Evolutionary conservation across 2,888 invertebrate genomes (phyloP).

Genomic region (Parapristionchus giblindavisi): DNA sequence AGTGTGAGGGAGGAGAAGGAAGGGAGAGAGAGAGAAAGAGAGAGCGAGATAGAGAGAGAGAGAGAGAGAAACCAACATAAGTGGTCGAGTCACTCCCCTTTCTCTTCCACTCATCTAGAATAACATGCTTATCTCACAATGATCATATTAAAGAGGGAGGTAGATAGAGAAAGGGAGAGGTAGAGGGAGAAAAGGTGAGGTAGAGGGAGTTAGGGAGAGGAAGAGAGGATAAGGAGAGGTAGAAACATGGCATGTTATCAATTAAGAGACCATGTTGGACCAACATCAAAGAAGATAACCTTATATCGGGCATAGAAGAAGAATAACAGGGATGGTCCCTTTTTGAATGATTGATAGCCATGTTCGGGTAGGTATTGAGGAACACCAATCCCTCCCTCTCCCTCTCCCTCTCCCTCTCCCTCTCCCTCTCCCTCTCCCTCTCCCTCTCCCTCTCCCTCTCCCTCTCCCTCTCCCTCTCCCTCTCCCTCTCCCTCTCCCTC

Average conservation of each 20-base stretch:
- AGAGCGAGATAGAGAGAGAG: too few relatives aligned
- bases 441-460: background rate
- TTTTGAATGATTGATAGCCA: background rate
- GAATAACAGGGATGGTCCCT: background rate
- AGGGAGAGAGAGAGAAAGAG: constrained; percentile 9
- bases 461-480: background rate
- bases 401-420: background rate
- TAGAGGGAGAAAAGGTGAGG: background rate
- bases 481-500: background rate
- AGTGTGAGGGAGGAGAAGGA: background rate
- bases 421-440: constrained; percentile 4
- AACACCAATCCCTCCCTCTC: constrained; percentile 1
- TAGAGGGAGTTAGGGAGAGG: background rate
- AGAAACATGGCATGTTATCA: too few relatives aligned
- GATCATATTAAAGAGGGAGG: too few relatives aligned
- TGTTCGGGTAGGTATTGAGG: too few relatives aligned
- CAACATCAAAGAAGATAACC: background rate
- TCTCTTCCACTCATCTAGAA: too few relatives aligned
- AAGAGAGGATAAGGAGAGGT: background rate
- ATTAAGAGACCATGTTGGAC: too few relatives aligned
- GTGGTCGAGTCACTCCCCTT: too few relatives aligned
- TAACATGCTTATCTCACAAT: too few relatives aligned
- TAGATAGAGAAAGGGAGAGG: background rate
- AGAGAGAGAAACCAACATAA: too few relatives aligned
- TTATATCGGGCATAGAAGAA: background rate